Conservation (phyloP, 2,113 vertebrate species). For the Ictalurus punctatus region DNA sequence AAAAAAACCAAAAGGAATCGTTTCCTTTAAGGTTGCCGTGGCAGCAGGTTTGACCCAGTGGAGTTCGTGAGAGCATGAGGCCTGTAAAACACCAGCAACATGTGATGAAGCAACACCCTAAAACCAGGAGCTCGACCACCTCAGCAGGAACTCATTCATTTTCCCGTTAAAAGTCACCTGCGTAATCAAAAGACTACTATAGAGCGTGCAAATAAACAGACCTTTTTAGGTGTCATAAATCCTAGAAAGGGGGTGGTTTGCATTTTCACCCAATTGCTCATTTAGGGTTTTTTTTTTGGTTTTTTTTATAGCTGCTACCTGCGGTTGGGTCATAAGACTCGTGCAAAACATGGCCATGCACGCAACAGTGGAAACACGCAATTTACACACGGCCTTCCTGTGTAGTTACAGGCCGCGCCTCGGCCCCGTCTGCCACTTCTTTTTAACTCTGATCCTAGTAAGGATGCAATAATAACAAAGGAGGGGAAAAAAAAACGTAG, state of each 20-base stretch:
- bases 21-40: background rate
- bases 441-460: background rate
- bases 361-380: conserved; percentile 49
- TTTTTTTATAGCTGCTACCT: conserved; percentile 67
- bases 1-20: background rate
- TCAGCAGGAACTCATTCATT: conserved; percentile 56
- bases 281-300: conserved; percentile 63
- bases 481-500: background rate
- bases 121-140: conserved; percentile 36
- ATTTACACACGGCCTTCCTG: conserved; percentile 54
- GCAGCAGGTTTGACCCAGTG: conserved; percentile 31
- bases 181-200: conserved; percentile 63
- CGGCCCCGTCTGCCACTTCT: background rate
- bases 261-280: conserved; percentile 69
- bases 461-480: background rate
- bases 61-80: conserved; percentile 66
- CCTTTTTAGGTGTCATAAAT: conserved; percentile 68
- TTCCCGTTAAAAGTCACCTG: conserved; percentile 70
- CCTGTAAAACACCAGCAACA: conserved; percentile 53
- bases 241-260: conserved; percentile 58
- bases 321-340: conserved; percentile 62
- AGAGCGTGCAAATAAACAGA: conserved; percentile 65
- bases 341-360: conserved; percentile 57
- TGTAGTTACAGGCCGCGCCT: conserved; percentile 19
- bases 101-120: conserved; percentile 36